Conservation (phyloP, 1,140 invertebrate species). For the Bombus confusus region DNA sequence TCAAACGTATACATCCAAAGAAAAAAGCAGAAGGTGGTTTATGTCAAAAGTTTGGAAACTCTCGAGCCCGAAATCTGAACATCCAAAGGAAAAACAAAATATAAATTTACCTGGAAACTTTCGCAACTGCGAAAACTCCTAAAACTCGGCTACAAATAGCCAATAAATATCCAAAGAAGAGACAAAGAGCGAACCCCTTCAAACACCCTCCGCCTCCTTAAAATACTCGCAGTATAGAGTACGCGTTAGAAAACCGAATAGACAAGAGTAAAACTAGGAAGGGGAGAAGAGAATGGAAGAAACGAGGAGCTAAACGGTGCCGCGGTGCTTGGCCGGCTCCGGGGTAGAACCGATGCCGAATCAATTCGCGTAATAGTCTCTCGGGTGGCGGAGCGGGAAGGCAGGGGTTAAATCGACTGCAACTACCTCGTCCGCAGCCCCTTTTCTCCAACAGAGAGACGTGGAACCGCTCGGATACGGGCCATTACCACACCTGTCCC, state of each 20-base stretch:
- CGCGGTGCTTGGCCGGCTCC: conserved; percentile 69
- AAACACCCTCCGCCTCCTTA: neutral
- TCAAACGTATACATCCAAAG: too few species aligned
- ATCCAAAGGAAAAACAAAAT: too few species aligned
- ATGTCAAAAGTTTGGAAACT: too few species aligned
- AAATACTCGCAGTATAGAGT: neutral
- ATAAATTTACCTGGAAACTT: too few species aligned
- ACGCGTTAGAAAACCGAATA: neutral
- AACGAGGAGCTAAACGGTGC: conserved; percentile 78
- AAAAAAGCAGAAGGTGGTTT: too few species aligned
- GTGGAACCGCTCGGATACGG: conserved; percentile 69
- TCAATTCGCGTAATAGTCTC: conserved; percentile 80
- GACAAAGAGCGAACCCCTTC: too few species aligned
- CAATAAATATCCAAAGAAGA: too few species aligned
- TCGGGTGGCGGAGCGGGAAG: conserved; percentile 16
- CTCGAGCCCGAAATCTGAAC: too few species aligned
- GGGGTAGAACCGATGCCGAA: conserved; percentile 71
- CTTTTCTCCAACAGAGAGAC: conserved; percentile 8
- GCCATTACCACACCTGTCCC: conserved; percentile 80
- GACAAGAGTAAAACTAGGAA: conserved; percentile 2
- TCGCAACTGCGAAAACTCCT: too few species aligned
- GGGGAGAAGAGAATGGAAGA: conserved; percentile 50
- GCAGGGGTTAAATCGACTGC: conserved; percentile 70
- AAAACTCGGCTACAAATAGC: too few species aligned
- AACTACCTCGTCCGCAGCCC: conserved; percentile 20